Base-by-base conservation (phyloP, 2,113 vertebrate species). In the Nanger granti region DNA sequence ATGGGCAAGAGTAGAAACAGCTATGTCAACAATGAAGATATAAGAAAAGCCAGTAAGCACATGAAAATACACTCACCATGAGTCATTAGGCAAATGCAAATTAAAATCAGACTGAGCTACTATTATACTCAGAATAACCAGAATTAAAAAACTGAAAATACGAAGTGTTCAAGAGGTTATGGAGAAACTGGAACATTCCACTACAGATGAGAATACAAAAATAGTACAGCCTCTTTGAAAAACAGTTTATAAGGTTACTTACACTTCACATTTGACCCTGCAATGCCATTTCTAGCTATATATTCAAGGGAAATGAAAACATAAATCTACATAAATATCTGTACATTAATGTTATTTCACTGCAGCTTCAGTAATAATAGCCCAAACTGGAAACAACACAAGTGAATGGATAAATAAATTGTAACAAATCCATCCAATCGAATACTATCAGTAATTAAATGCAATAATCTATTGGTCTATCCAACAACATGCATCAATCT, bases 221-320 rank as follows among this genome's bases (percentile, higher is more conserved):
- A 76, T 8, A 12, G 20, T 24, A 47, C 12, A 87, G 54, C 3
- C 31, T 59, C 37, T 80, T 66, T 66, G 37, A 86, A 52, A 92
- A 93, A 89, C n/a, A 73, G 44, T 64, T 89, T 34, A 64, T 3
- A 73, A 37, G 15, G 52, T 76, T 62, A 76, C 22, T 89, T 85
- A 82, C 24, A 66, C 60, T 28, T 59, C n/a, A 18, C 34, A 31
- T 47, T 26, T 44, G 34, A 80, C 44, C 37, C 52, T 60, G 29
- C 52, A 90, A 87, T 73, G 88, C 60, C 6, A 64, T 31, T 60
- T 55, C 24, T 54, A 95, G 24, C 15, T 37, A 66, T 9, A 26
- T 85, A 89, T 37, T 89, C 60, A 94, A 88, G 47, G 93, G 47
- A 94, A 85, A 94, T 29, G 41, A 96, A 89, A 94, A 59, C 20